These are phyloP conservation scores for Psammodynastes pulverulentus DNA, from an alignment of 2,113 vertebrate species.

Conservation along the genomic window DNA sequence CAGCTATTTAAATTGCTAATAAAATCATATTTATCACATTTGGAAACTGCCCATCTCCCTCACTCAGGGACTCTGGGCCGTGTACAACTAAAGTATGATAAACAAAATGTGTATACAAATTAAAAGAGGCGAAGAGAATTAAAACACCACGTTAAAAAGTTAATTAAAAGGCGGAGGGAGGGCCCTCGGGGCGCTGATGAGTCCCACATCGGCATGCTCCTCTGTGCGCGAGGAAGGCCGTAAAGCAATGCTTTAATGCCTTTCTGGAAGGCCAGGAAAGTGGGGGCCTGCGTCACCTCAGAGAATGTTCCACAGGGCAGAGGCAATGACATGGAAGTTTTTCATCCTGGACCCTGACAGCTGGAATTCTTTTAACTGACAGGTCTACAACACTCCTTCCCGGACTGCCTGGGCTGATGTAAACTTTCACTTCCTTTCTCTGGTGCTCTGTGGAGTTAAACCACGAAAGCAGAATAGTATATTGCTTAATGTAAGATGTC, in stretches of 20 bases:
- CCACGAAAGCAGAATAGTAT: background rate
- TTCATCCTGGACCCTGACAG: background rate
- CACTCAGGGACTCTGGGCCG: background rate
- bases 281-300: background rate
- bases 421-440: background rate
- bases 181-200: background rate
- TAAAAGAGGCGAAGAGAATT: background rate
- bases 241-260: background rate
- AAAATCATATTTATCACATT: background rate
- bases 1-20: background rate
- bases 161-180: background rate
- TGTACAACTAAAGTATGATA: background rate
- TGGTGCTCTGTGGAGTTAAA: background rate
- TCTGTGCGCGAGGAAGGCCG: background rate
- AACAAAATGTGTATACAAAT: background rate
- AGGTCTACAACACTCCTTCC: background rate
- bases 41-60: background rate
- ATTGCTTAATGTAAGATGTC: background rate
- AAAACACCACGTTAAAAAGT: background rate
- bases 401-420: background rate
- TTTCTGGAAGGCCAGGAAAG: background rate
- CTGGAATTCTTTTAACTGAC: background rate
- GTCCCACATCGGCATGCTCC: background rate
- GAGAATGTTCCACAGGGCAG: background rate
- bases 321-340: background rate